Conservation (phyloP, 1,140 invertebrate species). For the Drosophila nikananu region DNA sequence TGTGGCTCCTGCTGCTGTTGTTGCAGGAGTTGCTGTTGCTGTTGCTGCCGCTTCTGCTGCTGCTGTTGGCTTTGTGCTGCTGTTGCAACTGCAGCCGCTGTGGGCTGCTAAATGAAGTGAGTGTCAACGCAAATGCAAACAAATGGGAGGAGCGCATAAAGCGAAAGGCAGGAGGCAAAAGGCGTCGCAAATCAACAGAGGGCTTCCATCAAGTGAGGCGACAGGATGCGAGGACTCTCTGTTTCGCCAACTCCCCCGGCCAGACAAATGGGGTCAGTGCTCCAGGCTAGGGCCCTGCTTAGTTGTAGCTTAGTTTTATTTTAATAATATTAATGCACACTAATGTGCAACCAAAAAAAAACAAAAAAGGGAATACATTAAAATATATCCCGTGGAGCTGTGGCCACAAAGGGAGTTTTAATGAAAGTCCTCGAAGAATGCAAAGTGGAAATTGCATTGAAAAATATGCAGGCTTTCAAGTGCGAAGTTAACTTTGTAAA, state of each 20-base stretch:
- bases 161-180: slow-evolving; percentile 63
- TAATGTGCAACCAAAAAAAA: slow-evolving; percentile 32
- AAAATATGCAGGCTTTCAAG: background rate
- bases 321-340: slow-evolving; percentile 59
- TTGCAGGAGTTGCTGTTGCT: slow-evolving; percentile 1
- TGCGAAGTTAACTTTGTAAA: slow-evolving; percentile 4
- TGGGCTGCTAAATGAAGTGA: slow-evolving; percentile 76
- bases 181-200: slow-evolving; percentile 61
- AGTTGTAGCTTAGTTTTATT: slow-evolving; percentile 53
- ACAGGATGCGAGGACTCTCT: slow-evolving; percentile 35
- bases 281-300: slow-evolving; percentile 36
- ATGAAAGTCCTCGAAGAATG: slow-evolving; percentile 17
- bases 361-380: slow-evolving; percentile 18
- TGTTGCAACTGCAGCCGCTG: slow-evolving; percentile 39
- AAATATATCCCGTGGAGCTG: slow-evolving; percentile 27
- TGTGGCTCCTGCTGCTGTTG: slow-evolving; percentile 19
- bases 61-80: slow-evolving; percentile 35
- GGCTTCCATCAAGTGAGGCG: slow-evolving; percentile 49
- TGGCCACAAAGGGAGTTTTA: slow-evolving; percentile 35
- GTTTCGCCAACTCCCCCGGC: slow-evolving; percentile 27
- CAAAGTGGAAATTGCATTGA: slow-evolving; percentile 13
- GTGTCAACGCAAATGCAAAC: slow-evolving; percentile 81
- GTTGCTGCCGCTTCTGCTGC: slow-evolving; percentile 13
- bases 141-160: slow-evolving; percentile 62
- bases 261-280: slow-evolving; percentile 59